These are phyloP conservation scores for Rhynchonycteris naso DNA, from an alignment of 2,797 vertebrate genomes.

Conservation along the genomic window DNA sequence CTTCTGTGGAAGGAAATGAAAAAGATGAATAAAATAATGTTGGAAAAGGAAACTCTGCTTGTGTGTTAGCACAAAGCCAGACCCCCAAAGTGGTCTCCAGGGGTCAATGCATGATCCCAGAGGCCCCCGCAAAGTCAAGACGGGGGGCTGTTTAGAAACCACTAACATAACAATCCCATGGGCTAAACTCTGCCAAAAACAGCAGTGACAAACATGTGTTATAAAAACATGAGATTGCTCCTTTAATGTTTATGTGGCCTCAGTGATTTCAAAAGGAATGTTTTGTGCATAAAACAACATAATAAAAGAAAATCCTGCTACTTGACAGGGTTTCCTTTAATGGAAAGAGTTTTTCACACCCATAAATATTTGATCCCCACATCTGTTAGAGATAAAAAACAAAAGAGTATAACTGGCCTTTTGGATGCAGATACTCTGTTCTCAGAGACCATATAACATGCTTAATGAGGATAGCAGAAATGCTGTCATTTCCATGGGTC, in stretches of 20 bases:
- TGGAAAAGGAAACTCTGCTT: constrained; percentile 59
- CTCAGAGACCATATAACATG: constrained; percentile 70
- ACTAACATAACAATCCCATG: constrained; percentile 72
- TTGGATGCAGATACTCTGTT: constrained; percentile 25
- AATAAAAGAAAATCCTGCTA: constrained; percentile 79
- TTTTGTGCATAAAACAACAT: constrained; percentile 78
- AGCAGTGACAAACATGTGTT: constrained; percentile 72
- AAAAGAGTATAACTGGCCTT: constrained; percentile 53
- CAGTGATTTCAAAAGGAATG: constrained; percentile 81
- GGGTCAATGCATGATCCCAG: constrained; percentile 73
- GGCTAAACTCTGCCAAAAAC: constrained; percentile 79
- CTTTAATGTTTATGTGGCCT: constrained; percentile 82
- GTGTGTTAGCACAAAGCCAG: constrained; percentile 55
- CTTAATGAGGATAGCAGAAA: constrained; percentile 58
- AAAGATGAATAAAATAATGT: constrained; percentile 70
- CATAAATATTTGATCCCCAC: constrained; percentile 80
- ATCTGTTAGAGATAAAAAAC: constrained; percentile 81
- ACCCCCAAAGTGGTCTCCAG: constrained; percentile 27
- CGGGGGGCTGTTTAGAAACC: constrained; percentile 71
- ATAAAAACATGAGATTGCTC: constrained; percentile 77
- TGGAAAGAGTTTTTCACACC: constrained; percentile 72
- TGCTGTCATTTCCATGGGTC: constrained; percentile 49
- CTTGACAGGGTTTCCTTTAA: constrained; percentile 78
- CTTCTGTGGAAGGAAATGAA: constrained; percentile 48
- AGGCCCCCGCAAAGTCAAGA: constrained; percentile 60